These are phyloP conservation scores for Lymantria monacha DNA, from an alignment of 2,888 invertebrate genomes.

Conservation along the genomic window DNA sequence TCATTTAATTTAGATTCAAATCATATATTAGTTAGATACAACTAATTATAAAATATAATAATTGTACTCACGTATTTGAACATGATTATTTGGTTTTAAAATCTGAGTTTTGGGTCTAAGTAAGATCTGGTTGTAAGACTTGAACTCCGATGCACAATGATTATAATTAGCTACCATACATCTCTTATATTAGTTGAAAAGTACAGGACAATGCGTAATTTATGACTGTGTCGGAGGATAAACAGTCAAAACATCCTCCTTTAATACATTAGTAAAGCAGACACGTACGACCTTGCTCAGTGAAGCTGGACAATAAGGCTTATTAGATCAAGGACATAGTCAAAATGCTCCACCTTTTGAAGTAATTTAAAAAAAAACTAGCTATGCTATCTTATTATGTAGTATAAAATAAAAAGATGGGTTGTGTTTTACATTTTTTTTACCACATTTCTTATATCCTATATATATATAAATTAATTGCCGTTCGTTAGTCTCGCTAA, in stretches of 20 bases:
- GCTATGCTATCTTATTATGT: no score
- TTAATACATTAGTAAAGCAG: constrained; percentile 48
- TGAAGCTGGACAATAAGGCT: constrained; percentile 41
- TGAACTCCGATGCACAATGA: constrained; percentile 38
- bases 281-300: constrained; percentile 65
- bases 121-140: constrained; percentile 24
- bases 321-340: constrained; percentile 49
- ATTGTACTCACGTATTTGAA: constrained; percentile 71
- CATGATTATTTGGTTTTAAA: constrained; percentile 57
- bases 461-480: no score
- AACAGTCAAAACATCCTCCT: constrained; percentile 63
- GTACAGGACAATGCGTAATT: constrained; percentile 21
- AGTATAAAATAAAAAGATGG: no score
- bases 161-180: constrained; percentile 20
- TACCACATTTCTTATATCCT: no score
- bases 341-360: not conserved
- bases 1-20: no score
- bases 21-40: no score
- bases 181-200: constrained; percentile 48
- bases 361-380: no score
- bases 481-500: no score
- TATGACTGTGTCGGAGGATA: constrained; percentile 57
- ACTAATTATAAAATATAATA: not conserved
- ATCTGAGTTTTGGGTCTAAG: constrained; percentile 23
- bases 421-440: no score